Conservation (phyloP, 2,113 vertebrate genomes). For the Perca schrenkii region DNA sequence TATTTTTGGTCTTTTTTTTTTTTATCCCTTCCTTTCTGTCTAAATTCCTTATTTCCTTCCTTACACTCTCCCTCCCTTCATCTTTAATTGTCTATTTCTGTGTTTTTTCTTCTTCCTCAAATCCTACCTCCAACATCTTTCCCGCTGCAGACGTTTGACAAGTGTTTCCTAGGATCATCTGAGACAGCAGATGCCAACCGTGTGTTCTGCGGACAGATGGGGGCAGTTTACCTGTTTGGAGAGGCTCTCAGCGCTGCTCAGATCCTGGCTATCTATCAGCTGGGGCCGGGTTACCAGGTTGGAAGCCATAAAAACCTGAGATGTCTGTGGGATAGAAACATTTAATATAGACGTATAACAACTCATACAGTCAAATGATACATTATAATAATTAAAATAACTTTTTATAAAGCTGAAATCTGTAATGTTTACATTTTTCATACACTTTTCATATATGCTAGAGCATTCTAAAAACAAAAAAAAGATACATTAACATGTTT, state of each 20-base stretch:
- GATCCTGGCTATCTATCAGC: slow-evolving; percentile 97
- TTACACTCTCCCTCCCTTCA: neutral
- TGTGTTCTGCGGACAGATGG: slow-evolving; percentile 98
- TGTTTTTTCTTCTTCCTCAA: neutral
- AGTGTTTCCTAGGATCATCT: slow-evolving; percentile 98
- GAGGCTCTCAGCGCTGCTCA: slow-evolving; percentile 97
- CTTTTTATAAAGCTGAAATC: slow-evolving; percentile 4
- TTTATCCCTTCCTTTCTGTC: neutral
- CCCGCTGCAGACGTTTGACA: slow-evolving; percentile 94
- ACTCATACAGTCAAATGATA: neutral
- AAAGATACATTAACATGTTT: neutral
- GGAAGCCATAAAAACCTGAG: neutral
- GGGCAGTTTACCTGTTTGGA: slow-evolving; percentile 96
- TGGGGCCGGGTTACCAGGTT: slow-evolving; percentile 98
- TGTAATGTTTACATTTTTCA: neutral
- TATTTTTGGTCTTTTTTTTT: slow-evolving; percentile 43
- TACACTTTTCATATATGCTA: neutral
- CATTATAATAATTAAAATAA: neutral
- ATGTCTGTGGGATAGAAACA: neutral
- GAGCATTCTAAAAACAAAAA: neutral
- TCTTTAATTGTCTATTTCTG: slow-evolving; percentile 3
- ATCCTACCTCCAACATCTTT: neutral
- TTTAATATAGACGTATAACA: neutral
- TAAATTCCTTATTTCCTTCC: neutral
- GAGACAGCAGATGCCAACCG: slow-evolving; percentile 96